Evolutionary conservation across 2,113 vertebrate species (phyloP), one percentile per base, ranked within the genome.

Genomic region (Vidua chalybeata): DNA sequence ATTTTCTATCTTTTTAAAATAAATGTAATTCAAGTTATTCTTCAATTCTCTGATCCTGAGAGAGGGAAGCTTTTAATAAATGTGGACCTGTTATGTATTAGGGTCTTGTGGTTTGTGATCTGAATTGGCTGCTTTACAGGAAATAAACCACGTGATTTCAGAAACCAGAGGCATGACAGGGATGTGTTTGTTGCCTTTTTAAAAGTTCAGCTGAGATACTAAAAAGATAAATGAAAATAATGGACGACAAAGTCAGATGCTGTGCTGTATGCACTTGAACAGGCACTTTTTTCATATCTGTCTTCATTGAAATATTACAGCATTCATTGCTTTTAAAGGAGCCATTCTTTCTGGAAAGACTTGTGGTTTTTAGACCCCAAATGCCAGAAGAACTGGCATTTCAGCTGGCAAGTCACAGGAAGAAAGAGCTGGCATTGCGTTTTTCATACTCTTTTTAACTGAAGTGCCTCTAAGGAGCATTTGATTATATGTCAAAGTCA

Each of bases 251-350:
- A 89, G 93, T 86, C 68, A 67, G 87, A 78, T 93, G 48, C 72
- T 90, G 64, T 96, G 85, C 72, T 92, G 35, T 90, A 39, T 94
- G 72, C 19, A 48, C 54, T 90, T 41, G 76, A 96, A 96, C 94
- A 94, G 76, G 45, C 79, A 0, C 72, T 74, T 86, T 85, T 55
- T 96, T 96, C 67, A 64, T 93, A 88, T 92, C 85, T 37, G 49
- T 75, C 61, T 88, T 78, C 86, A 51, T 7, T 93, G 75, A 63
- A 67, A 63, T 92, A 75, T 94, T 96, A 41, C 64, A 78, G 83
- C 90, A 95, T 97, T 95, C 90, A 75, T 20, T 84, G 76, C 59
- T 74, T 86, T 88, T 96, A 86, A 97, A 93, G 79, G 79, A 81
- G 64, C 73, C 90, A 90, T 97, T 96, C 91, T 95, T 96, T 90